A percentile compares a stretch with the other conserved stretches of the same genome.
These are phyloP conservation scores for Rhabdomys dilectus DNA, from an alignment of 2,113 vertebrate genomes.

Conservation along the genomic window DNA sequence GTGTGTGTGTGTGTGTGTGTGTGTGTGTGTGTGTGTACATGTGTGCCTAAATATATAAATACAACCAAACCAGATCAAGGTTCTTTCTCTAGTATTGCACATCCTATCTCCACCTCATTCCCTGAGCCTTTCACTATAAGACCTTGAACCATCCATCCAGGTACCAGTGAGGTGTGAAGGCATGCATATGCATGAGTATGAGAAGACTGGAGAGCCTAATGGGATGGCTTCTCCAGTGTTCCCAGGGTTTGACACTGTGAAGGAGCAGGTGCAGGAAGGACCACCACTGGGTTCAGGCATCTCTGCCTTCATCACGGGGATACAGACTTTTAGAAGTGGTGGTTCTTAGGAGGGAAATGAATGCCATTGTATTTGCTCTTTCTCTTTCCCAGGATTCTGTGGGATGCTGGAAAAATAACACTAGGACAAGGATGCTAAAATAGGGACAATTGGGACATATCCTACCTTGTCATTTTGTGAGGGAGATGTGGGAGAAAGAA, in stretches of 20 bases:
- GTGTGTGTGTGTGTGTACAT: background rate
- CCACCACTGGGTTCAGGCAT: background rate
- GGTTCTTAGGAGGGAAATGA: background rate
- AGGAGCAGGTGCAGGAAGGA: background rate
- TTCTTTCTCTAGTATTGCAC: background rate
- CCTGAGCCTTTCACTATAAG: background rate
- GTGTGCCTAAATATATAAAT: background rate
- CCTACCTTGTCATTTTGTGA: background rate
- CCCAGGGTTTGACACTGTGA: background rate
- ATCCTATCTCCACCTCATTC: background rate
- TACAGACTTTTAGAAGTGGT: background rate
- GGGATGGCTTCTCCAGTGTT: background rate
- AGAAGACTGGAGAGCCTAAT: background rate
- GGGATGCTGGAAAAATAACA: background rate
- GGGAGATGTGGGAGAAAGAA: background rate
- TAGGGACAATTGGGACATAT: background rate
- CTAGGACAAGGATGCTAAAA: background rate
- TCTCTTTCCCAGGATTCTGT: background rate
- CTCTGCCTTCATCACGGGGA: background rate
- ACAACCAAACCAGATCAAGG: background rate
- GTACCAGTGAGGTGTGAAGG: background rate
- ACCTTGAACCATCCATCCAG: background rate
- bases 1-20: background rate
- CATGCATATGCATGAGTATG: background rate
- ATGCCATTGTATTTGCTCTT: background rate